Conservation (phyloP, 2,113 vertebrate genomes). For the Neomonachus schauinslandi region DNA sequence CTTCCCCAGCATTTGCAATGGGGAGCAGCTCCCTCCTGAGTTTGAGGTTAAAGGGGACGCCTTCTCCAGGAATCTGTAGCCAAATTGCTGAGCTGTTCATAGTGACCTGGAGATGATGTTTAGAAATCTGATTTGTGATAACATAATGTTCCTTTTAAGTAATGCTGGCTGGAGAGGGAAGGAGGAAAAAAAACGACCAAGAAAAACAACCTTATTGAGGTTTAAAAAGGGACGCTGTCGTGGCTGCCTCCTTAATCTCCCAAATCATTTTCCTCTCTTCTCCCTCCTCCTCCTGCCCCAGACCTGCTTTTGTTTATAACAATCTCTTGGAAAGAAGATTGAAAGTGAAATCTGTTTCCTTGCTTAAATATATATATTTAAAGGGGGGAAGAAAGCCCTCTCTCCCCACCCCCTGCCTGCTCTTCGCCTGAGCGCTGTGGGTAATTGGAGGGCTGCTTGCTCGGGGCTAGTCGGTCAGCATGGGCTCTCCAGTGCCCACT, state of each 20-base stretch:
- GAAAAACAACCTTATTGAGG: slow-evolving; percentile 81
- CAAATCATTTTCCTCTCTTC: slow-evolving; percentile 80
- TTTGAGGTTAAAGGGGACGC: slow-evolving; percentile 65
- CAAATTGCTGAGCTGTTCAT: slow-evolving; percentile 76
- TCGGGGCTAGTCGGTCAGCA: slow-evolving; percentile 27
- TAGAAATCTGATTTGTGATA: slow-evolving; percentile 86
- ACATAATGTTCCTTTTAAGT: slow-evolving; percentile 84
- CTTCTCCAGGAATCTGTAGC: slow-evolving; percentile 81
- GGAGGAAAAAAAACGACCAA: slow-evolving; percentile 75
- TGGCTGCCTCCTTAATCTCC: slow-evolving; percentile 81
- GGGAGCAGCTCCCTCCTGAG: slow-evolving; percentile 65
- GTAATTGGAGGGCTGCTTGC: slow-evolving; percentile 61
- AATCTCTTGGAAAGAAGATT: slow-evolving; percentile 79
- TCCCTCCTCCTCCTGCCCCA: slow-evolving; percentile 72
- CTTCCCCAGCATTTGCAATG: slow-evolving; percentile 55
- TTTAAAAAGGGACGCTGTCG: slow-evolving; percentile 82
- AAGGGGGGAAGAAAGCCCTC: slow-evolving; percentile 41
- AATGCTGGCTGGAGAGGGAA: slow-evolving; percentile 79
- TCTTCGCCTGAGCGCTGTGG: slow-evolving; percentile 38
- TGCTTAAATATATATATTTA: slow-evolving; percentile 73
- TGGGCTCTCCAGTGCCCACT: slow-evolving; percentile 60
- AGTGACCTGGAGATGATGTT: slow-evolving; percentile 79
- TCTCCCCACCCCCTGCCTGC: neutral
- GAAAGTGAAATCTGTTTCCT: slow-evolving; percentile 68
- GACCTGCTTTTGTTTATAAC: slow-evolving; percentile 84